Evolutionary conservation across 2,888 invertebrate species (phyloP).

Genomic region (Pammene fasciana): DNA sequence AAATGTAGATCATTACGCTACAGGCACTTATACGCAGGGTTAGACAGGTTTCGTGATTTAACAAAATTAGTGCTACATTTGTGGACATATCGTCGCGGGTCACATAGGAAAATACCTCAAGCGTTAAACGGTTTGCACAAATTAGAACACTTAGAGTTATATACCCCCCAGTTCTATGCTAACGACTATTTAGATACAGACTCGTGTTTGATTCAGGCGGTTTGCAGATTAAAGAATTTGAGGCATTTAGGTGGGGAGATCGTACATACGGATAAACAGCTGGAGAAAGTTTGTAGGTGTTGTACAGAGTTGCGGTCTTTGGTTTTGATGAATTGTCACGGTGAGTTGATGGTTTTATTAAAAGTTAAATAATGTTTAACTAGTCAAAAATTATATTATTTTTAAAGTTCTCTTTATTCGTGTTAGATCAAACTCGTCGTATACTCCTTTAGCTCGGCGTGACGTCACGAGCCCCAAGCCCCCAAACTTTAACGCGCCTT

Average conservation of each 20-base stretch:
- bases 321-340: neutral
- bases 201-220: neutral
- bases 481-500: too few relatives aligned
- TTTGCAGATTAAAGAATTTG: neutral
- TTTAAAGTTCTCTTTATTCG: too few relatives aligned
- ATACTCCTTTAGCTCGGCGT: too few relatives aligned
- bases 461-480: too few relatives aligned
- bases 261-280: neutral
- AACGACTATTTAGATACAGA: too few relatives aligned
- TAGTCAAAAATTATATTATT: too few relatives aligned
- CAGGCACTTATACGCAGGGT: neutral
- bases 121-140: neutral
- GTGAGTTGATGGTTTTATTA: too few relatives aligned
- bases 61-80: neutral
- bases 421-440: too few relatives aligned
- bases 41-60: neutral
- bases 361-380: too few relatives aligned
- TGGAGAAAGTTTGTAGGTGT: neutral
- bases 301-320: neutral
- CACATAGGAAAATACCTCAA: neutral
- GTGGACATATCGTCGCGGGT: too few relatives aligned
- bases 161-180: neutral
- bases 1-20: neutral
- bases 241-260: slow-evolving; percentile 1
- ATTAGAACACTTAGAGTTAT: slow-evolving; percentile 7